Base-by-base conservation (phyloP, 2,797 vertebrate genomes). In the Discoglossus pictus region DNA sequence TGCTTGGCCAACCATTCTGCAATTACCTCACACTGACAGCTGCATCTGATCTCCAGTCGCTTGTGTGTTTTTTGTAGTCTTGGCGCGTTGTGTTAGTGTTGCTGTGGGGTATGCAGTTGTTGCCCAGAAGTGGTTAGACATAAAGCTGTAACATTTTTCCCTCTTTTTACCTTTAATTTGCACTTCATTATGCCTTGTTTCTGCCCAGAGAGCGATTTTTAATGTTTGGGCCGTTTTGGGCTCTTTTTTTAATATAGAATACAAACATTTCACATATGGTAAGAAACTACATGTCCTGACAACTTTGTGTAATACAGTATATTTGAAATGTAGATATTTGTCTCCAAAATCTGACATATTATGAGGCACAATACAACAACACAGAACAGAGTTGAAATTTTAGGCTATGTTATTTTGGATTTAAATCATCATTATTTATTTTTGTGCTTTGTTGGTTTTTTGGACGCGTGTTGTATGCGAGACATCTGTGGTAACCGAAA, bases 21-120 rank as follows among this genome's bases (percentile, higher is more conserved):
- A 73, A 7, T 79, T 77, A 74, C 73, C 72, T 83, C 75, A 81
- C 52, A 38, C 42, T 72, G 73, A 76, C 75, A 84, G 79, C 77
- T 85, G 78, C 75, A 61, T 72, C 64, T 82, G 75, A 83, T 86
- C 79, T 73, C 68, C 73, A 67, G 35, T 78, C 69, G 74, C 61
- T 76, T 79, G 12, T 73, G 12, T 51, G 58, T 79, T 79, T 77
- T 73, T 69, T 73, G 35, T 66, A 76, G 21, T 69, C 13, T 71
- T 83, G 70, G 60, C 76, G 24, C 23, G 48, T 35, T 46, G 18
- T 76, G 66, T 79, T 50, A 43, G 70, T 77, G 79, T 76, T 78
- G 61, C 61, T 60, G 25, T 42, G 31, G 44, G 56, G 10, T 53
- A 76, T 77, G 67, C 40, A 74, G 53, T 68, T 47, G n/a, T 66